Base-by-base conservation (phyloP, 2,888 invertebrate species). In the Euspilapteryx auroguttella region DNA sequence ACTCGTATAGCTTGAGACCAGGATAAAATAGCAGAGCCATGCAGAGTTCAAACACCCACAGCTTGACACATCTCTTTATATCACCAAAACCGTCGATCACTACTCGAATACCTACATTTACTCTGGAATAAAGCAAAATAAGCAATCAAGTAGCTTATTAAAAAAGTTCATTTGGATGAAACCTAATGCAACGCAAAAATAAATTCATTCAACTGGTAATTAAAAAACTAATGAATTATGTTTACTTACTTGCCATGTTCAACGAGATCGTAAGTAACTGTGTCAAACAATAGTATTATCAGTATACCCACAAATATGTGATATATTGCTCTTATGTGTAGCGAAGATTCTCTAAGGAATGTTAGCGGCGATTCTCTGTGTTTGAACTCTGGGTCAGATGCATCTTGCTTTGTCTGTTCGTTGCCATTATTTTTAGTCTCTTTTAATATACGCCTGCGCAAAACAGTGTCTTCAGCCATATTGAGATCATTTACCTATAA, bases 301-400 rank as follows among this genome's bases (percentile, higher is more conserved):
- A 94, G 68, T 37, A 87, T 85, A 11, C 86, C 87, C 25, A 87
- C 79, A 58, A 92, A 93, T 37, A 94, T 85, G 52, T 94, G 87
- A 55, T 92, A 90, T 38, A 94, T 85, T 3, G 91, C 87, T 42
- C 82, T 80, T 43, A 94, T 85, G 58, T 94, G 93, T 28, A 83
- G 80, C 0, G 68, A 68, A 27, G 85, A 81, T 47, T 86, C 81
- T 40, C 89, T 79, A 12, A 94, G 76, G 34, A 87, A 87, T 0
- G 89, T 92, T 31, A 94, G 68, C n/a, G 87, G 73, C 0, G 93
- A 93, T 49, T 88, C 85, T 35, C 93, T 77, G 5, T 77, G 52
- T n/a, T 78, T 49, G 49, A 91, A 94, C 32, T 65, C 65, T 13
- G 49, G 39, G n/a, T 32, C 37, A 12, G 40, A 32, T 9, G 42